Evolutionary conservation across 2,888 invertebrate genomes (phyloP).

Genomic region (Platycheirus rosarum): DNA sequence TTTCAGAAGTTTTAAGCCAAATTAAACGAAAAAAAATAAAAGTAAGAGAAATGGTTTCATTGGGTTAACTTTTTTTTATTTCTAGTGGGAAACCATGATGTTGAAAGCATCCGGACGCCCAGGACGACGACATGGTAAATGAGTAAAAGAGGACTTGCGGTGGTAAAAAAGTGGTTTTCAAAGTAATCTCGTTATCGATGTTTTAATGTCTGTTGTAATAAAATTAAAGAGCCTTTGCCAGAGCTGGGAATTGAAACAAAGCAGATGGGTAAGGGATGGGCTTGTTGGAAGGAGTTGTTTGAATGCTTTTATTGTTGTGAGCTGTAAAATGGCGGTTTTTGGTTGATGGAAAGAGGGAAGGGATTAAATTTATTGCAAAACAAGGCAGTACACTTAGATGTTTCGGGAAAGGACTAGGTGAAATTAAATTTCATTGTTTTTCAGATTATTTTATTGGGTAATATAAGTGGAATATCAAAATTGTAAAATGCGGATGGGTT

Average conservation of each 20-base stretch:
- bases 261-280: conserved; percentile 14
- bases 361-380: conserved; percentile 46
- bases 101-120: neutral
- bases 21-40: conserved; percentile 27
- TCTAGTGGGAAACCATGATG: conserved; percentile 2
- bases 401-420: neutral
- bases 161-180: conserved; percentile 47
- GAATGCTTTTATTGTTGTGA: conserved; percentile 44
- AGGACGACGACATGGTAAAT: neutral
- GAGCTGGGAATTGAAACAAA: conserved; percentile 29
- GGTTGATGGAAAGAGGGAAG: conserved; percentile 4
- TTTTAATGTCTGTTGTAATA: conserved; percentile 67
- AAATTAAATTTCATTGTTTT: conserved; percentile 43
- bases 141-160: conserved; percentile 8
- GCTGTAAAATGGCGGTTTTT: conserved; percentile 50
- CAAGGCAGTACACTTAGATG: neutral
- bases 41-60: conserved; percentile 4
- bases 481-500: conserved; percentile 49
- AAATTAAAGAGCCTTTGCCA: conserved; percentile 64
- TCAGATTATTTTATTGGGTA: conserved; percentile 58
- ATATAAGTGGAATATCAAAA: conserved; percentile 67
- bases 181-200: conserved; percentile 71
- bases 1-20: conserved; percentile 56
- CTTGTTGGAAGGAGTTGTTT: conserved; percentile 5
- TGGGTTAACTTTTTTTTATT: neutral